phyloP scores from a whole-genome alignment of 1,140 invertebrate genomes.

The Tetramorium simillimum region DNA sequence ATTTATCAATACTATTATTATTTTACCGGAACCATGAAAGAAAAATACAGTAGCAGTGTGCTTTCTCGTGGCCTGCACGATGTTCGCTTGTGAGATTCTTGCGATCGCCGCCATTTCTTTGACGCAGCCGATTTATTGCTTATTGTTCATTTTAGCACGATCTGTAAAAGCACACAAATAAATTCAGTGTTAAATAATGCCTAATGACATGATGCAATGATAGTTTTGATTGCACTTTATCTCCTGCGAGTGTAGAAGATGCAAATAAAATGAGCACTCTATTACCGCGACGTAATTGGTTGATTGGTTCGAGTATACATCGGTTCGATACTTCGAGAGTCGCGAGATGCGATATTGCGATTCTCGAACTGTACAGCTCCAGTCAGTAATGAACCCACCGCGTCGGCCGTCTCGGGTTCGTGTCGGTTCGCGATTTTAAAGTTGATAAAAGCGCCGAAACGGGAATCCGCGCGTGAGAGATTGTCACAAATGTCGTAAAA shows the following conservation, averaged over 20 bases:
- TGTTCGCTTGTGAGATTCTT: constrained; percentile 64
- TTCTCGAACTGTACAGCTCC: not conserved
- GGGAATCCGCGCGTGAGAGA: not conserved
- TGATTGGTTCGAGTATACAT: not conserved
- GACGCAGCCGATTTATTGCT: not conserved
- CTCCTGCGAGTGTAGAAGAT: too few species aligned
- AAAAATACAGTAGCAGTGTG: constrained; percentile 87
- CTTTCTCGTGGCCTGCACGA: constrained; percentile 77
- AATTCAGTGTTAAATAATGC: not conserved
- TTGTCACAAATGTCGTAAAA: too few species aligned
- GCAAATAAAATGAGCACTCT: too few species aligned
- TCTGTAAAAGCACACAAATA: not conserved
- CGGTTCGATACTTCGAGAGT: not conserved
- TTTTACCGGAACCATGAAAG: constrained; percentile 88
- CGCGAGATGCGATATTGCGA: not conserved
- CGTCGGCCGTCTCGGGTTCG: not conserved
- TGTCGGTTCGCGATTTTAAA: not conserved
- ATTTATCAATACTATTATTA: not conserved
- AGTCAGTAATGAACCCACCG: not conserved
- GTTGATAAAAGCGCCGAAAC: not conserved
- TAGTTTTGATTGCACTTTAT: too few species aligned
- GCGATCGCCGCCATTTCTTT: not conserved
- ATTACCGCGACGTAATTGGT: not conserved
- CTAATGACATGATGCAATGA: too few species aligned
- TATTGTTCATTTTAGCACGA: not conserved